Evolutionary conservation across 2,113 vertebrate genomes (phyloP), one percentile per base, ranked within the genome.

Genomic region (Crotalus tigris): DNA sequence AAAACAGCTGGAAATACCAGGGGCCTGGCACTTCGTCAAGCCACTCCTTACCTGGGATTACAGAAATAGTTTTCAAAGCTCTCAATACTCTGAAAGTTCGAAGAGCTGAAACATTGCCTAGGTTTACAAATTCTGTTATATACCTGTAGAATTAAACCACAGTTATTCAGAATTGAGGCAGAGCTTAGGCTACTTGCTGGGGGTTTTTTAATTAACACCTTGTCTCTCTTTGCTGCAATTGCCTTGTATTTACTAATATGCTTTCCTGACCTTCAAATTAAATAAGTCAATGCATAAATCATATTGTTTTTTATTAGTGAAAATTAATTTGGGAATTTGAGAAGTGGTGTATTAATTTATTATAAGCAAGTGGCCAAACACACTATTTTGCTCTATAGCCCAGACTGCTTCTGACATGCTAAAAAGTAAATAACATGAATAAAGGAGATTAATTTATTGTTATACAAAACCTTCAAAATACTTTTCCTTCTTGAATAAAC

Each of bases 31-130:
- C 96, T 97, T 97, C 94, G 97, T 96, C 95, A 97, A 96, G 97
- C 93, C 96, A 95, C 91, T 93, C 89, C 98, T 98, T 98, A 98
- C 98, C 98, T 98, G 98, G 98, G 69, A 98, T 98, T 95, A 99
- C 98, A 97, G 98, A 98, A 98, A 99, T 98, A 93, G 98, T 99
- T 98, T 99, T 99, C 96, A 99, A 98, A 94, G 98, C 98, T 98
- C 99, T 98, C 96, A 99, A 97, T 94, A 99, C 98, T 98, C 98
- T 98, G 98, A 99, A 99, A 96, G 98, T 99, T 96, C 98, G 98
- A 96, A 99, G 98, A 97, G 97, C 98, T 98, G 98, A 98, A 95
- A 99, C 97, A 98, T 98, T 99, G 96, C 98, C 98, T 95, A 98
- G 96, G 93, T 96, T 95, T 97, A 98, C 97, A 98, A 99, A 98